phyloP scores from a whole-genome alignment of 1,140 invertebrate genomes.

The Coenobita brevimanus region DNA sequence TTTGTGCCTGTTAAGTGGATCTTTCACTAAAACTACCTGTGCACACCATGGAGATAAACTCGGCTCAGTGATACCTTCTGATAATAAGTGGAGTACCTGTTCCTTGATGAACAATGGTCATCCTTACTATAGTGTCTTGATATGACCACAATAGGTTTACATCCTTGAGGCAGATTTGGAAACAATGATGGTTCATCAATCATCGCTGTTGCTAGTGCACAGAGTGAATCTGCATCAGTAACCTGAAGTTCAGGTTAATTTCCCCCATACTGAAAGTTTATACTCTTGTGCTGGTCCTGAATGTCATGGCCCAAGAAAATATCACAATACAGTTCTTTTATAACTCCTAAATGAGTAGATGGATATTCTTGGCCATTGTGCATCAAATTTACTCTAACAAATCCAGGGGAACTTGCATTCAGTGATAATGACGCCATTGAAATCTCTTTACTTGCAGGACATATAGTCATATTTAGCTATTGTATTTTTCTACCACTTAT shows the following conservation, averaged over 20 bases:
- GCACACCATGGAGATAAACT: slow-evolving; percentile 32
- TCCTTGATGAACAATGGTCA: slow-evolving; percentile 9
- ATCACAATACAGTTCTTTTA: slow-evolving; percentile 33
- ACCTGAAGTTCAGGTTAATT: background rate
- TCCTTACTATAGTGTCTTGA: slow-evolving; percentile 9
- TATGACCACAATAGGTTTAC: slow-evolving; percentile 3
- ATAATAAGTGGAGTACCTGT: background rate
- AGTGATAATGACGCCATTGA: background rate
- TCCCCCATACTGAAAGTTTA: slow-evolving; percentile 13
- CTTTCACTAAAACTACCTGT: slow-evolving; percentile 29
- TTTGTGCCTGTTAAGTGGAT: slow-evolving; percentile 34
- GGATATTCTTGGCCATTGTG: background rate
- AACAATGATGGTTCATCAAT: slow-evolving; percentile 19
- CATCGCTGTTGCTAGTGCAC: slow-evolving; percentile 22
- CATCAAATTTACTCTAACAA: background rate
- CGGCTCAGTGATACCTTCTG: slow-evolving; percentile 25
- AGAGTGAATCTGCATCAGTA: background rate
- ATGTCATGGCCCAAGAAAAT: slow-evolving; percentile 38
- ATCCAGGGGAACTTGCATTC: background rate
- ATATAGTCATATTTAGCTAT: background rate
- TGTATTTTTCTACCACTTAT: background rate
- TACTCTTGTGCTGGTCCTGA: slow-evolving; percentile 6
- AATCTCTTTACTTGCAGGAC: background rate
- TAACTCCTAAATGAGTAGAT: background rate
- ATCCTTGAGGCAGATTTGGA: background rate